A percentile compares a stretch with the other conserved stretches of the same genome.
Evolutionary conservation across 2,797 vertebrate genomes (phyloP).

Genomic region (Caiman crocodilus): DNA sequence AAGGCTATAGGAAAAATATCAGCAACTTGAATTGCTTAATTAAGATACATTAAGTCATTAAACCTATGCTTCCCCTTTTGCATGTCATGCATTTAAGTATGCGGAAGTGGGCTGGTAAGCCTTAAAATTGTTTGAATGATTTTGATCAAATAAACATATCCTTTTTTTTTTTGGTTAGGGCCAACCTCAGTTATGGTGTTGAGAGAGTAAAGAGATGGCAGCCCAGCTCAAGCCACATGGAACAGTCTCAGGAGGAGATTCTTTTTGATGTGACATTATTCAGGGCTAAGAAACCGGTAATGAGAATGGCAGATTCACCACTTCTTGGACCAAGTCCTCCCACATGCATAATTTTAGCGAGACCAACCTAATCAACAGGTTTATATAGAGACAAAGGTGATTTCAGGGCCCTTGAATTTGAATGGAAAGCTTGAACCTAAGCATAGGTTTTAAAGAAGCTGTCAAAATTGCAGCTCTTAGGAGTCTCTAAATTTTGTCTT

Average conservation of each 20-base stretch:
- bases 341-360: neutral
- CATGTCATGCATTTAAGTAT: neutral
- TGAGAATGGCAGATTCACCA: neutral
- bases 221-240: neutral
- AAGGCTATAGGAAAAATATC: neutral
- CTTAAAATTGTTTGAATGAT: neutral
- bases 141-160: neutral
- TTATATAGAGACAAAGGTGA: neutral
- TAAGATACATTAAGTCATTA: neutral
- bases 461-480: neutral
- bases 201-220: neutral
- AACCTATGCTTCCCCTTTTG: neutral
- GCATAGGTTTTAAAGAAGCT: neutral
- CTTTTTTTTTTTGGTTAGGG: neutral
- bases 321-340: neutral
- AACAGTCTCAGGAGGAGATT: neutral
- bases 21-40: neutral
- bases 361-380: neutral
- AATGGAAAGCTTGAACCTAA: neutral
- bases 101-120: neutral
- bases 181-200: neutral
- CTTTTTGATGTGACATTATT: neutral
- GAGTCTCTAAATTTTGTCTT: neutral
- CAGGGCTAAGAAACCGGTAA: neutral
- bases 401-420: neutral